phyloP scores from a whole-genome alignment of 2,113 vertebrate species.

The Pandion haliaetus region DNA sequence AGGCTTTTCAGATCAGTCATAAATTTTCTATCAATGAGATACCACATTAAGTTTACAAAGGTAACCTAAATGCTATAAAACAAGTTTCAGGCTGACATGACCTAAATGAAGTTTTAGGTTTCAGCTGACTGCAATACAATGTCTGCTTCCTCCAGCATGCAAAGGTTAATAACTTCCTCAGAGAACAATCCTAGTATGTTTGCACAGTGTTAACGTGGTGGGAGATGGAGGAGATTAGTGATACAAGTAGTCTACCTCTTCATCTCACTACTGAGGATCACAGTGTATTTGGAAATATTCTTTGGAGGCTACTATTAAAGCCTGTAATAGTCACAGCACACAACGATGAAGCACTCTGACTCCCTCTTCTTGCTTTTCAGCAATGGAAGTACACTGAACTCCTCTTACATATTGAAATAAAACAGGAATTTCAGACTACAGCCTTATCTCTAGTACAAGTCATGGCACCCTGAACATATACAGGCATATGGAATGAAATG shows the following conservation, averaged over 20 bases:
- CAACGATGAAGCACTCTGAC: background rate
- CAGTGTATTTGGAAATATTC: background rate
- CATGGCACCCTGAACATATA: background rate
- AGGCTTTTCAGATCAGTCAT: background rate
- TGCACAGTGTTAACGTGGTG: background rate
- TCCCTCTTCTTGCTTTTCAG: background rate
- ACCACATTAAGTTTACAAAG: background rate
- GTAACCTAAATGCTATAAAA: background rate
- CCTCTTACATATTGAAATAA: background rate
- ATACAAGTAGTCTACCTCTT: background rate
- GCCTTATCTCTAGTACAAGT: background rate
- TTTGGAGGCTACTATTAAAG: background rate
- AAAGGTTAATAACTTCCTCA: background rate
- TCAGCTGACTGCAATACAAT: background rate
- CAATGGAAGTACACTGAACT: background rate
- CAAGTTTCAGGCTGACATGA: background rate
- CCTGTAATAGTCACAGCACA: background rate
- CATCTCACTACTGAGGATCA: background rate
- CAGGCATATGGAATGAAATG: background rate
- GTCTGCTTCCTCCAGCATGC: background rate
- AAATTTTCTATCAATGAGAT: background rate
- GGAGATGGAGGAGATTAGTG: background rate
- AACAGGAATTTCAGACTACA: background rate
- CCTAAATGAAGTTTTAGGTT: background rate
- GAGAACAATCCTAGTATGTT: background rate